These are phyloP conservation scores for Ametastegia equiseti DNA, from an alignment of 2,888 invertebrate genomes.

Conservation along the genomic window DNA sequence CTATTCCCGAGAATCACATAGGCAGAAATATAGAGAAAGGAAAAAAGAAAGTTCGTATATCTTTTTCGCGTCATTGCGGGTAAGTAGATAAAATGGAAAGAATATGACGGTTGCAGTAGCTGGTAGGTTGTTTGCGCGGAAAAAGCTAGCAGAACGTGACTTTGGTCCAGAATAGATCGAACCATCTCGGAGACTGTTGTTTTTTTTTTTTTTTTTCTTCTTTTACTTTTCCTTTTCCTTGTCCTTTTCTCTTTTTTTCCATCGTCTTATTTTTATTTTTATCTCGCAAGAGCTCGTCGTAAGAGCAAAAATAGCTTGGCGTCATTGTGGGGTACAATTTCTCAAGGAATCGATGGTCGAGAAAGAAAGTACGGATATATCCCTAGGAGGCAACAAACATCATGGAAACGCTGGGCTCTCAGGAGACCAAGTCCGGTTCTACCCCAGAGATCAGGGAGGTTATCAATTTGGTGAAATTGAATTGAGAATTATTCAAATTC, in stretches of 20 bases:
- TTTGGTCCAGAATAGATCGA: constrained; percentile 28
- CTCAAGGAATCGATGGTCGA: not conserved
- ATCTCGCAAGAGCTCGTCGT: not conserved
- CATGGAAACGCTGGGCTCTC: not conserved
- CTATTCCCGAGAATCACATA: not conserved
- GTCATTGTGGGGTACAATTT: not conserved
- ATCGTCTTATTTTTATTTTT: not conserved
- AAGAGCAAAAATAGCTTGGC: not conserved
- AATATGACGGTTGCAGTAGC: constrained; percentile 1
- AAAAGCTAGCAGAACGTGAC: constrained; percentile 26
- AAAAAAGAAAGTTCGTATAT: not conserved
- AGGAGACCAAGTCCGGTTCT: not conserved
- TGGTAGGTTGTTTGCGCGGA: constrained; percentile 6
- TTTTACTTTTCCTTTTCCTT: not conserved
- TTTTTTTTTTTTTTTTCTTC: not conserved
- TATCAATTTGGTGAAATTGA: not conserved
- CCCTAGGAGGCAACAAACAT: not conserved
- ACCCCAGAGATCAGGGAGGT: not conserved
- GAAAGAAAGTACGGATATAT: not conserved
- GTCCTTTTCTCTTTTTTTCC: not conserved
- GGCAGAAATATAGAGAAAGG: not conserved
- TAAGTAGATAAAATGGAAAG: constrained; percentile 30
- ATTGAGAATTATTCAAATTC: not conserved
- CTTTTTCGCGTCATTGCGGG: not conserved
- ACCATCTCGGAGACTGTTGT: not conserved